Evolutionary conservation across 2,888 invertebrate species (phyloP), one percentile per base, ranked within the genome.

Genomic region (Dyspetes luteomarginatus): DNA sequence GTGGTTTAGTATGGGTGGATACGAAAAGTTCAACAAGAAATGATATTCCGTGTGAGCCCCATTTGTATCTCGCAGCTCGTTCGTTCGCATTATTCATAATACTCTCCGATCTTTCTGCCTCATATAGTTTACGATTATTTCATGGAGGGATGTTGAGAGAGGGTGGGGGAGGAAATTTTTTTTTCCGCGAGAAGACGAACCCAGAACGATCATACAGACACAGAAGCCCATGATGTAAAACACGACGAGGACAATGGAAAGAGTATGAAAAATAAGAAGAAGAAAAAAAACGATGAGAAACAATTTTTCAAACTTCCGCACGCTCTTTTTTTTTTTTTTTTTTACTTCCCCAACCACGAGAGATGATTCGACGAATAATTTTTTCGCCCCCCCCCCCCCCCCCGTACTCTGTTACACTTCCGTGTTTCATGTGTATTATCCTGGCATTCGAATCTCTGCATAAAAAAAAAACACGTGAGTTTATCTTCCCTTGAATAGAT

Each of bases 111-210:
- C 86, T 89, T 90, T 90, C 90, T 90, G 89, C 86, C 88, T 90
- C 90, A 89, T 90, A 88, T 90, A 90, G 85, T 90, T 90, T 90
- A 90, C 88, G 90, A 88, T 88, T 86, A 83, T 84, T 78, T 73
- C 52, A 68, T 62, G 72, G n/a, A n/a, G n/a, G n/a, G n/a, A n/a
- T n/a, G n/a, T n/a, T n/a, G n/a, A n/a, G n/a, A n/a, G n/a, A n/a
- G n/a, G n/a, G n/a, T n/a, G 45, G 26, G 71, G 58, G 45, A 41
- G 48, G 67, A 41, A 17, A 56, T 19, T 41, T n/a, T 26, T 30
- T 28, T 56, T 30, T n/a, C n/a, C n/a, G n/a, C n/a, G n/a, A n/a
- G n/a, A n/a, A n/a, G n/a, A n/a, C n/a, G n/a, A n/a, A n/a, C n/a
- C n/a, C n/a, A n/a, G n/a, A n/a, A n/a, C n/a, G n/a, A n/a, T n/a